phyloP scores from a whole-genome alignment of 1,140 invertebrate species.

The Archegozetes longisetosus region DNA sequence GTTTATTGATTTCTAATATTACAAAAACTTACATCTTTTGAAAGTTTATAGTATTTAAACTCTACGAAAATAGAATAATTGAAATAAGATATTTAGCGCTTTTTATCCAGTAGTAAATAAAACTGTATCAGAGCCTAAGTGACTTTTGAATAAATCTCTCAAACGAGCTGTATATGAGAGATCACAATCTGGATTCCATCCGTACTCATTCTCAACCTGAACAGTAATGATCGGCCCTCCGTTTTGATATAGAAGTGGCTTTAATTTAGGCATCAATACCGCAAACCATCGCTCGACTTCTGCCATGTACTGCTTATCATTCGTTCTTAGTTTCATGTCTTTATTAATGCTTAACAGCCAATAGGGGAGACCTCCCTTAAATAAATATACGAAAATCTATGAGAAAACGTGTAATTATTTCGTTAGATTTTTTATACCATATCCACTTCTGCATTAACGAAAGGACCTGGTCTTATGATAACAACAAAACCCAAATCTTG shows the following conservation, averaged over 20 bases:
- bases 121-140: slow-evolving; percentile 16
- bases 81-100: no score
- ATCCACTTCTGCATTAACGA: slow-evolving; percentile 73
- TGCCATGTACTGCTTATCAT: slow-evolving; percentile 24
- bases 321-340: slow-evolving; percentile 17
- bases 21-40: no score
- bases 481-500: slow-evolving; percentile 63
- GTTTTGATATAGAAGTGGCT: slow-evolving; percentile 29
- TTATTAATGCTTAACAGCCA: slow-evolving; percentile 25
- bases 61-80: no score
- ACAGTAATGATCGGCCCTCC: slow-evolving; percentile 33
- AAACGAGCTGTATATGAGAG: slow-evolving; percentile 23
- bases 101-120: slow-evolving; percentile 20
- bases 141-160: slow-evolving; percentile 6
- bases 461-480: slow-evolving; percentile 81
- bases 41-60: no score
- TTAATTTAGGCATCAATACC: slow-evolving; percentile 28
- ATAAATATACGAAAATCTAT: no score
- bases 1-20: no score
- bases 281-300: slow-evolving; percentile 28
- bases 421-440: slow-evolving; percentile 28
- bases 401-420: not conserved
- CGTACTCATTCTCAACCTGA: slow-evolving; percentile 26
- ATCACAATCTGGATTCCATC: slow-evolving; percentile 48
- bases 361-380: slow-evolving; percentile 29